Evolutionary conservation across 2,113 vertebrate species (phyloP).

Genomic region (Astur gentilis): DNA sequence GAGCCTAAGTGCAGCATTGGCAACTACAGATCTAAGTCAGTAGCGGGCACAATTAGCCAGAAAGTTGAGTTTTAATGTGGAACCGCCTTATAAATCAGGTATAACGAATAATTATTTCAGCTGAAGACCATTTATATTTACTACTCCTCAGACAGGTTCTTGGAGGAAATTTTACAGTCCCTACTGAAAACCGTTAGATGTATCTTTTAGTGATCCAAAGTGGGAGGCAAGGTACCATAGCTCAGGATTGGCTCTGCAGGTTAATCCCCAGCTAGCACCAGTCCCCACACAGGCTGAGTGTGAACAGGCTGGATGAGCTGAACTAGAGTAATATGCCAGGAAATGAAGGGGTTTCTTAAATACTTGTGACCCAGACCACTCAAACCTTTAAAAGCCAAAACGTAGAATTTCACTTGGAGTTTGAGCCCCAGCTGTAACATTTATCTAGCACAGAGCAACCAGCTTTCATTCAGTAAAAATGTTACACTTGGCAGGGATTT

Average conservation of each 20-base stretch:
- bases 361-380: not conserved
- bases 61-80: not conserved
- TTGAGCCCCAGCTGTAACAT: not conserved
- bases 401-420: not conserved
- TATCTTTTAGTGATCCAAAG: not conserved
- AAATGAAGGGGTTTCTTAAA: not conserved
- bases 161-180: not conserved
- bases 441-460: not conserved
- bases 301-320: not conserved
- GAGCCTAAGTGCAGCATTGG: not conserved
- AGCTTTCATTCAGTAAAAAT: not conserved
- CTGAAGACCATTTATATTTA: not conserved
- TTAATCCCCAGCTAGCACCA: not conserved
- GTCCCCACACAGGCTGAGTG: not conserved
- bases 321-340: not conserved
- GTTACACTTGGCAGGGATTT: not conserved
- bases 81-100: not conserved
- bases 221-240: not conserved
- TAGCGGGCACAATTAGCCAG: not conserved
- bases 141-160: not conserved
- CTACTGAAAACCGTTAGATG: not conserved
- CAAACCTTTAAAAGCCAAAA: not conserved
- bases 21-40: not conserved
- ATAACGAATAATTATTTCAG: not conserved
- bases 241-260: not conserved